Conservation (phyloP, 1,140 invertebrate species). For the Bombus superbus region DNA sequence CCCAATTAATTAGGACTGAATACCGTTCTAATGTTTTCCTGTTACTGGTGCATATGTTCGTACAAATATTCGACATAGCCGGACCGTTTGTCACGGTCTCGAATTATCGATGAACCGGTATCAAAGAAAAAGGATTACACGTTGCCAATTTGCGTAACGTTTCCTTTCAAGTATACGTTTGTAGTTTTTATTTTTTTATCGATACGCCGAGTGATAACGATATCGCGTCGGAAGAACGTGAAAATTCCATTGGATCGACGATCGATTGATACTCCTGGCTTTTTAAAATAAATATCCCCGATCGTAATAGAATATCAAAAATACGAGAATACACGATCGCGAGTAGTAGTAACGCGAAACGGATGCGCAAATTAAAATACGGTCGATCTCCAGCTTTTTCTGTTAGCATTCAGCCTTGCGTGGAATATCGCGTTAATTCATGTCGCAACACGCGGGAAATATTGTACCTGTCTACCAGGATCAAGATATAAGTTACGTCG, state of each 20-base stretch:
- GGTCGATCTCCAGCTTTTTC: background rate
- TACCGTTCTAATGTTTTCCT: background rate
- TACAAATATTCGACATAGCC: background rate
- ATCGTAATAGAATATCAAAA: background rate
- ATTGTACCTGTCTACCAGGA: background rate
- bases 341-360: background rate
- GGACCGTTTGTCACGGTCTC: background rate
- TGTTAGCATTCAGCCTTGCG: background rate
- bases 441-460: background rate
- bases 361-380: conserved; percentile 10
- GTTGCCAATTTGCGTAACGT: background rate
- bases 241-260: background rate
- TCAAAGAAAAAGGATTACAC: background rate
- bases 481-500: background rate
- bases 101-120: background rate
- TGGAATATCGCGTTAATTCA: conserved; percentile 29
- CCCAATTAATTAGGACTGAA: background rate
- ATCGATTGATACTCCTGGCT: background rate
- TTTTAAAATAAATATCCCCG: background rate
- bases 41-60: background rate
- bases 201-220: background rate
- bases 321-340: background rate
- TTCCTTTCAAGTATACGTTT: background rate
- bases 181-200: background rate
- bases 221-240: too few species aligned